phyloP scores from a whole-genome alignment of 1,140 invertebrate genomes.

The Ceratoteleas bidentatus region DNA sequence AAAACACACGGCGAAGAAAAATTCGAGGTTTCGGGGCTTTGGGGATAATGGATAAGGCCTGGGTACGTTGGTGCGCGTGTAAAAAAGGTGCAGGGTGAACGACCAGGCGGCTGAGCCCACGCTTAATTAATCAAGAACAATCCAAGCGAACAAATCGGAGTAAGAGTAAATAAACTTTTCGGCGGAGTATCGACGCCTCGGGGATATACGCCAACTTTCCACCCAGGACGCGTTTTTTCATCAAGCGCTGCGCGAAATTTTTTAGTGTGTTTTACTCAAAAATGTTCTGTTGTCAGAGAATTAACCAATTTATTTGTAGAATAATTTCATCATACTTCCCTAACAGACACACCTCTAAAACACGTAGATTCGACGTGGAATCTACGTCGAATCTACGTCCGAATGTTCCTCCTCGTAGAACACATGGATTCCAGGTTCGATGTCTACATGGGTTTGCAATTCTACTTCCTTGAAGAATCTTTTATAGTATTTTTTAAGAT shows the following conservation, averaged over 20 bases:
- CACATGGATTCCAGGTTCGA: too few species aligned
- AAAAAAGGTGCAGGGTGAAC: conserved; percentile 39
- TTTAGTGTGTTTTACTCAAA: too few species aligned
- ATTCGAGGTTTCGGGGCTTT: conserved; percentile 18
- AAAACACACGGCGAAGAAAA: conserved; percentile 39
- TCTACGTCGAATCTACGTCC: too few species aligned
- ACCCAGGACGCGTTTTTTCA: conserved; percentile 28
- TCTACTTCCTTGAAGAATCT: too few species aligned
- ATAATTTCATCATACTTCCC: too few species aligned
- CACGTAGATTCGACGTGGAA: too few species aligned
- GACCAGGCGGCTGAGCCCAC: conserved; percentile 17
- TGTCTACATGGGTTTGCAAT: too few species aligned
- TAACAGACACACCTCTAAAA: too few species aligned
- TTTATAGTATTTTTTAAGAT: too few species aligned
- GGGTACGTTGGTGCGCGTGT: conserved; percentile 25
- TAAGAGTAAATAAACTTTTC: conserved; percentile 44
- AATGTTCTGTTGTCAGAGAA: conserved; percentile 26
- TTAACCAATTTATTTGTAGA: conserved; percentile 35
- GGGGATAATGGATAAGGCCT: conserved; percentile 32
- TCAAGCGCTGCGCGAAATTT: conserved; percentile 8
- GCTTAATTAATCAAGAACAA: conserved; percentile 65
- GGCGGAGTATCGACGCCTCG: conserved; percentile 24
- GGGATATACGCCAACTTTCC: conserved; percentile 42
- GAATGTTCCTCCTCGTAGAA: too few species aligned
- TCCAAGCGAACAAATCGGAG: conserved; percentile 52